Evolutionary conservation across 2,888 invertebrate genomes (phyloP).

Genomic region (Dryobota labecula): DNA sequence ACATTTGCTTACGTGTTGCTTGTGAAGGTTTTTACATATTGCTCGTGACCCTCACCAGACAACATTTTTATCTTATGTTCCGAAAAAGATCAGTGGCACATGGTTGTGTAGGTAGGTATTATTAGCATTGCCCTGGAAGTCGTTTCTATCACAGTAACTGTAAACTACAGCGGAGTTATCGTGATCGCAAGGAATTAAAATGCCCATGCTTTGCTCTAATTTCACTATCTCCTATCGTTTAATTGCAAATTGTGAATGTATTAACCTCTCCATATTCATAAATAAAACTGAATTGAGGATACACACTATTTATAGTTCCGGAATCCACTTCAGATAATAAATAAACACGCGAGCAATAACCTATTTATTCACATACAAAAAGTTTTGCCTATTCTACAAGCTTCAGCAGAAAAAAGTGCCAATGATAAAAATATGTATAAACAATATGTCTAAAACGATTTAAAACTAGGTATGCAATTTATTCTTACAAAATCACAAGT

Average conservation of each 20-base stretch:
- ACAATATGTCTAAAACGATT: background rate
- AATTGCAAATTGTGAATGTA: background rate
- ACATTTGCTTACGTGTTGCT: slow-evolving; percentile 90
- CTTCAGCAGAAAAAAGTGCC: slow-evolving; percentile 16
- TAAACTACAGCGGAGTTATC: slow-evolving; percentile 30
- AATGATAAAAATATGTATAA: slow-evolving; percentile 26
- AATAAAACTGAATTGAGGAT: slow-evolving; percentile 5
- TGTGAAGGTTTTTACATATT: slow-evolving; percentile 86
- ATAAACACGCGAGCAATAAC: slow-evolving; percentile 78
- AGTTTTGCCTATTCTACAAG: background rate
- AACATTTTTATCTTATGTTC: slow-evolving; percentile 68
- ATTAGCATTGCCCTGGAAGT: slow-evolving; percentile 48
- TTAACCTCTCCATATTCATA: background rate
- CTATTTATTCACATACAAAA: slow-evolving; percentile 62
- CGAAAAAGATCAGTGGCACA: slow-evolving; percentile 75
- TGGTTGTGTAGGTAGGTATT: slow-evolving; percentile 63
- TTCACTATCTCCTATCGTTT: slow-evolving; percentile 39
- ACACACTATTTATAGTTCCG: slow-evolving; percentile 63
- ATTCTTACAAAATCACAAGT: background rate
- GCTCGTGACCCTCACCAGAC: slow-evolving; percentile 85
- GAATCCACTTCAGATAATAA: slow-evolving; percentile 67
- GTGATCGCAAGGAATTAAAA: slow-evolving; percentile 47
- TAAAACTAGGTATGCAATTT: background rate
- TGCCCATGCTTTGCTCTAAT: slow-evolving; percentile 55
- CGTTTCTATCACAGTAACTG: slow-evolving; percentile 42